A percentile compares a stretch with the other conserved stretches of the same genome.
Conservation (phyloP, 2,113 vertebrate genomes). For the Pionites leucogaster region DNA sequence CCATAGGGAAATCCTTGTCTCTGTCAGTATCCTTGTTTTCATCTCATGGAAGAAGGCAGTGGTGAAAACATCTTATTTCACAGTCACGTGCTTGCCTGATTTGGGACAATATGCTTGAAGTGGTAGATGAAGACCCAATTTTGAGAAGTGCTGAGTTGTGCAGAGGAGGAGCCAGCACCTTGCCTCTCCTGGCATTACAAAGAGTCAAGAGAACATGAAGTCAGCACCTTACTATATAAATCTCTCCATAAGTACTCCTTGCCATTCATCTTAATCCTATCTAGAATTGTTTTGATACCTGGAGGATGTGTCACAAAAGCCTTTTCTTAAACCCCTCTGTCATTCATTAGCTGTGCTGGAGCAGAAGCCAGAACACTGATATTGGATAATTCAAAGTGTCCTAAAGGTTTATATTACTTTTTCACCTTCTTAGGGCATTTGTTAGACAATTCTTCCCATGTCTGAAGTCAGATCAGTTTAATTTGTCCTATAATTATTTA, state of each 20-base stretch:
- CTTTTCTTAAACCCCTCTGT: not conserved
- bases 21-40: not conserved
- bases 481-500: not conserved
- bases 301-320: not conserved
- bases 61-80: not conserved
- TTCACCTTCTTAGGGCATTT: not conserved
- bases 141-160: not conserved
- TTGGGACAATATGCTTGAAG: not conserved
- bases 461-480: not conserved
- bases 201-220: not conserved
- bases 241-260: not conserved
- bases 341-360: not conserved
- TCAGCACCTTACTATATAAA: not conserved
- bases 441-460: not conserved
- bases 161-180: not conserved
- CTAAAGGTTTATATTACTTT: not conserved
- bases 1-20: not conserved
- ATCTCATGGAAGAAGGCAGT: not conserved
- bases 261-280: not conserved
- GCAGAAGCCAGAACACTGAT: not conserved
- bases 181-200: not conserved
- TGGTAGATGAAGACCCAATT: not conserved
- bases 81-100: not conserved
- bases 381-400: not conserved
- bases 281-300: not conserved